Evolutionary conservation across 2,113 vertebrate species (phyloP), one percentile per base, ranked within the genome.

Genomic region (Steatornis caripensis): DNA sequence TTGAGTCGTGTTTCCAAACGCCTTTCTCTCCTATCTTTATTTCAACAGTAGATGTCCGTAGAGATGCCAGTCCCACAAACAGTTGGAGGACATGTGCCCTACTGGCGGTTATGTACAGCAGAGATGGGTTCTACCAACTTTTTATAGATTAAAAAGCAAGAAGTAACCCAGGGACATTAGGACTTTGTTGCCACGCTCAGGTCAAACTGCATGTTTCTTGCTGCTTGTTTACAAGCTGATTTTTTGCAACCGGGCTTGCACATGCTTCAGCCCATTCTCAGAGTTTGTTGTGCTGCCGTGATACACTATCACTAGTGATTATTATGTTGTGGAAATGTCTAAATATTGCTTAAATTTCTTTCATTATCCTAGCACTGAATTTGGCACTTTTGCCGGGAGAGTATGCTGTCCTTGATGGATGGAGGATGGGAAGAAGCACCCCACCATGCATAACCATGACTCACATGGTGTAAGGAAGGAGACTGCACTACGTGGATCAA

Each of bases 381-480:
- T 39, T 2, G 4, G n/a, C 22, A 58, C 20, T 82, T 86, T 32
- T 66, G 14, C 12, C 48, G 22, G 49, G 18, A 64, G 11, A 39
- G 3, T 22, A 5, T n/a, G 15, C 14, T 49, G 26, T 54, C 36
- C 54, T 54, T 6, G 37, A 2, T 15, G 37, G 39, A n/a, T 23
- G 43, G 41, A 85, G 37, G 29, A 51, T 2, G 4, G 15, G 12
- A 76, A 34, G 53, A 84, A 46, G 71, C 57, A 49, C 10, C 12
- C 0, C 17, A 30, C 13, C 26, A 15, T 15, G 57, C 14, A 6
- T 16, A 74, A 15, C 21, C 2, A 1, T 58, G 64, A 36, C 43
- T 89, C 12, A 12, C 37, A 16, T 39, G 39, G 15, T 37, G 15
- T 54, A 37, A 75, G 51, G 37, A 26, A 93, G 48, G 55, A 58